These are phyloP conservation scores for Trogon melanurus DNA, from an alignment of 2,113 vertebrate species.

Conservation along the genomic window DNA sequence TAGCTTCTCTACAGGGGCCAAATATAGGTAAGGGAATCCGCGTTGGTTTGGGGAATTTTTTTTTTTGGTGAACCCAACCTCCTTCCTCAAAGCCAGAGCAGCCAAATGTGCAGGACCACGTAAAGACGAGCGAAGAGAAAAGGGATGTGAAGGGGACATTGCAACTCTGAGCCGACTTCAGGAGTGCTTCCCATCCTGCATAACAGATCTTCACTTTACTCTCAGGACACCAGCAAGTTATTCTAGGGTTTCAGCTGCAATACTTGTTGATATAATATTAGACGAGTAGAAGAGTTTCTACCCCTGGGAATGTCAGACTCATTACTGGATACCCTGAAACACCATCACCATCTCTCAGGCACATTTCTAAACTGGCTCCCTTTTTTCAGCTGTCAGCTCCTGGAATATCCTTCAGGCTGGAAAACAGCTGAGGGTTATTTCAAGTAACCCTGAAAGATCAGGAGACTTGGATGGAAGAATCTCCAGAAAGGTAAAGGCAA, in stretches of 20 bases:
- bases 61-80: neutral
- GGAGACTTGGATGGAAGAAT: constrained; percentile 31
- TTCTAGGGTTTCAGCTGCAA: constrained; percentile 18
- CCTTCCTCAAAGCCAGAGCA: neutral
- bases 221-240: neutral
- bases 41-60: neutral
- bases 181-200: neutral
- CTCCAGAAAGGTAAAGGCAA: constrained; percentile 44
- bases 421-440: constrained; percentile 71
- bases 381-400: constrained; percentile 66
- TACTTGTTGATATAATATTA: constrained; percentile 2
- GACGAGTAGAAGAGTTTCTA: neutral
- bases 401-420: constrained; percentile 55
- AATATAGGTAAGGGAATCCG: neutral
- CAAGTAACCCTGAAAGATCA: constrained; percentile 60
- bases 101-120: neutral
- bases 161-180: neutral
- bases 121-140: neutral
- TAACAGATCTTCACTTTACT: neutral
- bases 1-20: neutral
- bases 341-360: constrained; percentile 16
- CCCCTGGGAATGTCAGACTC: constrained; percentile 25
- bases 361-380: constrained; percentile 49
- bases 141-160: neutral
- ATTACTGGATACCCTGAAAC: constrained; percentile 54